Conservation (phyloP, 2,113 vertebrate genomes). For the Hucho hucho region DNA sequence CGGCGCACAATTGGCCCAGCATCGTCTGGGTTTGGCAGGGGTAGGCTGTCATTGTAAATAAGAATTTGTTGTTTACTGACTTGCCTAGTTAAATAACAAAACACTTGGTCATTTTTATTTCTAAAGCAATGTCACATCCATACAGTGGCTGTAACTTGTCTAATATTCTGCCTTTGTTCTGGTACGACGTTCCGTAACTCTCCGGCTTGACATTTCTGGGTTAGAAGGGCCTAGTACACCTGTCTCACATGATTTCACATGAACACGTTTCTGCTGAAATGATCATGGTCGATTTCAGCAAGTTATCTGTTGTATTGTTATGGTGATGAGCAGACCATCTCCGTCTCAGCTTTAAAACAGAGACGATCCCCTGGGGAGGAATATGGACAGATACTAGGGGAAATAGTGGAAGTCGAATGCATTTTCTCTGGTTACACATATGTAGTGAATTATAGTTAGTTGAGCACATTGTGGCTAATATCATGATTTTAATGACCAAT, state of each 20-base stretch:
- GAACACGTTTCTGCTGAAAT: slow-evolving; percentile 53
- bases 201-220: slow-evolving; percentile 38
- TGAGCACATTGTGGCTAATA: slow-evolving; percentile 34
- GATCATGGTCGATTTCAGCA: slow-evolving; percentile 48
- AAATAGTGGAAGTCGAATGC: slow-evolving; percentile 27
- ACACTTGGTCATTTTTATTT: slow-evolving; percentile 42
- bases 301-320: slow-evolving; percentile 54
- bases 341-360: slow-evolving; percentile 48
- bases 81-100: too few species aligned
- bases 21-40: too few species aligned
- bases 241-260: slow-evolving; percentile 70
- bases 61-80: background rate
- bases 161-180: slow-evolving; percentile 58
- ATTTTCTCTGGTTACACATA: slow-evolving; percentile 56
- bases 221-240: slow-evolving; percentile 60
- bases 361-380: slow-evolving; percentile 24
- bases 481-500: slow-evolving; percentile 50
- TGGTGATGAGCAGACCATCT: slow-evolving; percentile 45
- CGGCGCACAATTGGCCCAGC: too few species aligned
- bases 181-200: slow-evolving; percentile 35
- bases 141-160: slow-evolving; percentile 29
- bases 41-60: too few species aligned
- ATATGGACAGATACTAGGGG: slow-evolving; percentile 27
- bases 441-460: slow-evolving; percentile 34
- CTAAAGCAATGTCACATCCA: slow-evolving; percentile 46